These are phyloP conservation scores for Passer montanus DNA, from an alignment of 2,113 vertebrate genomes.

Conservation along the genomic window DNA sequence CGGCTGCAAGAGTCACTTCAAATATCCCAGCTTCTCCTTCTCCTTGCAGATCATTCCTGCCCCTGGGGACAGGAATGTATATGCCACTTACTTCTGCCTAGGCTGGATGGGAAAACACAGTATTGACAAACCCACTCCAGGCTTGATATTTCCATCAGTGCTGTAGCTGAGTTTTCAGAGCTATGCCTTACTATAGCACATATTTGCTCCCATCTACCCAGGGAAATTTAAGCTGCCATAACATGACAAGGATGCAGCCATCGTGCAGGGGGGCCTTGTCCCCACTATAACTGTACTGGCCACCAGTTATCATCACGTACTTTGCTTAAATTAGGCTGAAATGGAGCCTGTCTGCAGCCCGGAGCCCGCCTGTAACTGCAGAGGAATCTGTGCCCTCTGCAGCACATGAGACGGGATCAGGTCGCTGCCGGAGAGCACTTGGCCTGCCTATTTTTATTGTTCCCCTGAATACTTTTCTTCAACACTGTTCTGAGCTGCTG, in stretches of 20 bases:
- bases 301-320: neutral
- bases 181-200: neutral
- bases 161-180: neutral
- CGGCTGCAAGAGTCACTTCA: neutral
- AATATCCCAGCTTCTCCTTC: neutral
- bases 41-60: rapidly evolving
- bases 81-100: neutral
- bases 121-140: neutral
- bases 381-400: constrained; percentile 2
- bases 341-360: constrained; percentile 34
- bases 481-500: neutral
- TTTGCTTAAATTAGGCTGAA: constrained; percentile 61
- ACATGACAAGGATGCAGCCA: neutral
- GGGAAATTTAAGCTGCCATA: neutral
- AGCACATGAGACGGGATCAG: neutral
- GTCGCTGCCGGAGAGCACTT: constrained; percentile 33
- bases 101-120: neutral
- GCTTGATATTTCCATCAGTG: neutral
- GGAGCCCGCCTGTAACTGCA: constrained; percentile 21
- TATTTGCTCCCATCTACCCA: neutral
- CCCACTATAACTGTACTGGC: neutral
- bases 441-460: constrained; percentile 57
- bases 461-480: neutral
- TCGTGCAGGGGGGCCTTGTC: rapidly evolving
- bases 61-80: neutral